Evolutionary conservation across 2,888 invertebrate genomes (phyloP), one percentile per base, ranked within the genome.

Genomic region (Amphimallon solstitiale): DNA sequence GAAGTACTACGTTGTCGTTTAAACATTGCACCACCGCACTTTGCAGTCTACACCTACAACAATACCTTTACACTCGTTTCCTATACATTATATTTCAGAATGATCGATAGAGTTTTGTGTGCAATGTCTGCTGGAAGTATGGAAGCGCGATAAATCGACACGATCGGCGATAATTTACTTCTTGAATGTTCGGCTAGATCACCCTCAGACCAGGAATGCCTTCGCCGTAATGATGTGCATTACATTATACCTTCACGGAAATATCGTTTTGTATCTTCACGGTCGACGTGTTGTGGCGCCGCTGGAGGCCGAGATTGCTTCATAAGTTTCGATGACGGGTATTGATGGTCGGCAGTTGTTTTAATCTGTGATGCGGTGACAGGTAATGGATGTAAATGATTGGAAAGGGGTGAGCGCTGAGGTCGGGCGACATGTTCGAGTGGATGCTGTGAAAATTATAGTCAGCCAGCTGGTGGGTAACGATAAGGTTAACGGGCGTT

Each of bases 121-220:
- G 29, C 29, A 29, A 29, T 9, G 9, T 29, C 7, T 29, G 9
- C 1, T 29, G n/a, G n/a, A n/a, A n/a, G 29, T 29, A 29, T 29
- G 6, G 29, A 29, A 29, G 29, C 29, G 29, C 7, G 51, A 51
- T 59, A 54, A 64, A 51, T 67, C 63, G 63, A 51, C 63, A 60
- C 63, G 49, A 60, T 64, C 51, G 45, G 29, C 46, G 51, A 40
- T 63, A 66, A 68, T 66, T 67, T 67, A 65, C 68, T 61, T 49
- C 23, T 29, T 29, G 29, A 5, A 29, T 29, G 5, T 5, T 40
- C 40, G 12, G 10, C 48, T 14, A 29, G 7, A 17, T 38, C 6
- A 19, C 37, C 19, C 1, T 15, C 1, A 9, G 17, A 21, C 21
- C 40, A 9, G 21, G 21, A 17, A 29, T 35, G 4, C 15, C n/a